A percentile compares a stretch with the other conserved stretches of the same genome.
Conservation (phyloP, 1,140 invertebrate species). For the Drosophila pseudoananassae region DNA sequence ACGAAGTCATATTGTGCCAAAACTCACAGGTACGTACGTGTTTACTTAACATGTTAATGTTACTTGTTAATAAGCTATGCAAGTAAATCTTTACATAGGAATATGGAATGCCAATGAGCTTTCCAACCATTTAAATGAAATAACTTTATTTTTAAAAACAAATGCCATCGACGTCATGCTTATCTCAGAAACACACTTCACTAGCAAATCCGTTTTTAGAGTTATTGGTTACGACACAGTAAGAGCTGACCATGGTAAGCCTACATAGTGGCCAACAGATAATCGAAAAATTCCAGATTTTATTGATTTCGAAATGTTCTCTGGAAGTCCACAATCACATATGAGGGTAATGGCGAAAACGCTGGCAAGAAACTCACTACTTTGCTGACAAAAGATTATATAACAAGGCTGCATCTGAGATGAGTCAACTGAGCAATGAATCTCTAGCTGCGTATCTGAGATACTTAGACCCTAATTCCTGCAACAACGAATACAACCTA, state of each 20-base stretch:
- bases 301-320: too few relatives aligned
- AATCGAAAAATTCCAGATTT: too few relatives aligned
- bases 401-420: conserved; percentile 3
- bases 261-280: too few relatives aligned
- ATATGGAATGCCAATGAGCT: conserved; percentile 7
- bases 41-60: conserved; percentile 35
- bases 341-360: not conserved
- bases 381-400: not conserved
- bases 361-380: conserved; percentile 5
- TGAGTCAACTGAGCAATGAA: conserved; percentile 3
- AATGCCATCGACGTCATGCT: conserved; percentile 21
- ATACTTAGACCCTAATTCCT: too few relatives aligned
- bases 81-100: too few relatives aligned
- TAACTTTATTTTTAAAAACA: conserved; percentile 26
- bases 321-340: too few relatives aligned
- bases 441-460: not conserved
- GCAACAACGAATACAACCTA: too few relatives aligned
- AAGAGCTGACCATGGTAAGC: conserved; percentile 11
- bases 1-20: too few relatives aligned
- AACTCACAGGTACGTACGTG: too few relatives aligned
- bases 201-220: conserved; percentile 60
- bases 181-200: conserved; percentile 77
- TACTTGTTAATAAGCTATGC: conserved; percentile 30
- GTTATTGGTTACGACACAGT: conserved; percentile 6
- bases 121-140: conserved; percentile 35